A percentile compares a stretch with the other conserved stretches of the same genome.
Evolutionary conservation across 53 echinoderm and acorn worm genomes (phyloP).

Genomic region (Arbacia lixula): DNA sequence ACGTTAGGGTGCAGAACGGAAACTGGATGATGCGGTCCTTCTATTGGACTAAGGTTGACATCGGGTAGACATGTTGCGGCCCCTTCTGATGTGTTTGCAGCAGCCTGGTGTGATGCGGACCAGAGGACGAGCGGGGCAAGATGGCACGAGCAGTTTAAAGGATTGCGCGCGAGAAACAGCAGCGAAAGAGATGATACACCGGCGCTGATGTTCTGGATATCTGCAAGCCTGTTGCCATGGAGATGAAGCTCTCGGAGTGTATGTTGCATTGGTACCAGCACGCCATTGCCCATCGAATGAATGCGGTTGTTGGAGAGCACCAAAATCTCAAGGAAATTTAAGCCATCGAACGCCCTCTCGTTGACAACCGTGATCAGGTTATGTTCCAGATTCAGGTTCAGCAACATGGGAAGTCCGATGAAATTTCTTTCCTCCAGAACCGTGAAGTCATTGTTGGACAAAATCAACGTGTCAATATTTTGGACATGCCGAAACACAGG

Average conservation of each 20-base stretch:
- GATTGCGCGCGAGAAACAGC: conserved; percentile 2
- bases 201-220: conserved; percentile 22
- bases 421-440: conserved; percentile 52
- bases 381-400: conserved; percentile 60
- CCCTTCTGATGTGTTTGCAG: not conserved
- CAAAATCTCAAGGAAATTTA: conserved; percentile 34
- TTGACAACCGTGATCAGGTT: conserved; percentile 51
- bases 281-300: not conserved
- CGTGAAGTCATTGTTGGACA: conserved; percentile 59
- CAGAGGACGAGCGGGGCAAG: not conserved
- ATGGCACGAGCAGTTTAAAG: not conserved
- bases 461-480: conserved; percentile 46
- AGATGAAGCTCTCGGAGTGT: conserved; percentile 19
- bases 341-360: conserved; percentile 21
- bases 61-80: conserved; percentile 12
- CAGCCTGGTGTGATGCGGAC: not conserved
- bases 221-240: not conserved
- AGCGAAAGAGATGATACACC: not conserved
- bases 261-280: not conserved
- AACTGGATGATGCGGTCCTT: too few relatives aligned
- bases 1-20: too few relatives aligned
- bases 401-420: conserved; percentile 33
- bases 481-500: conserved; percentile 55
- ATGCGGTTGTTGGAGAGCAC: conserved; percentile 62
- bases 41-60: too few relatives aligned